phyloP scores from a whole-genome alignment of 2,888 invertebrate genomes.

The Drosophila mimetica region DNA sequence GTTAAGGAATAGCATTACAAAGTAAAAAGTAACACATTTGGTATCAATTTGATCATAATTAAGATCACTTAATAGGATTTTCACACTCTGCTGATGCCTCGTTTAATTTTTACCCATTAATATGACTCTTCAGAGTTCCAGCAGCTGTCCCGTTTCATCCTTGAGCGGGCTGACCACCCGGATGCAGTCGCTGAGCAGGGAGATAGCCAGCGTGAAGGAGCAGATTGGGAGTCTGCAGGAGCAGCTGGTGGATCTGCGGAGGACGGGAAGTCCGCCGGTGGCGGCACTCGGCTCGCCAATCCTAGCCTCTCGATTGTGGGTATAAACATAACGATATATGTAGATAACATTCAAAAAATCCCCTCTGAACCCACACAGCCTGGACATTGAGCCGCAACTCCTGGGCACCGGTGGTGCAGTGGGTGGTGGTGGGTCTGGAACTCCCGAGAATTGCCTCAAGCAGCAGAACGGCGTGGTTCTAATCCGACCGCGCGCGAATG shows the following conservation, averaged over 20 bases:
- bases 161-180: constrained; percentile 53
- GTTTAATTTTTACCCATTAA: no score
- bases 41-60: no score
- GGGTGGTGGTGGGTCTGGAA: constrained; percentile 4
- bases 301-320: constrained; percentile 53
- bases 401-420: constrained; percentile 1
- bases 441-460: constrained; percentile 56
- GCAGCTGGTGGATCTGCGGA: constrained; percentile 58
- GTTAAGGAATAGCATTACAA: no score
- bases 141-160: constrained; percentile 47
- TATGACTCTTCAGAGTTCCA: constrained; percentile 28
- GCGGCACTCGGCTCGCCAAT: constrained; percentile 3
- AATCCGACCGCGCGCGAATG: constrained; percentile 38
- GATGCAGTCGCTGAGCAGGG: constrained; percentile 52
- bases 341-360: no score
- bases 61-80: no score
- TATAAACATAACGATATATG: no score
- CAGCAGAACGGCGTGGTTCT: constrained; percentile 63
- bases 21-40: no score
- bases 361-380: constrained; percentile 23
- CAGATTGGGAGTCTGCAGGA: constrained; percentile 63
- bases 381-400: constrained; percentile 26
- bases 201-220: constrained; percentile 46
- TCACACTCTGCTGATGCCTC: no score
- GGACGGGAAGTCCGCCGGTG: constrained; percentile 9